Evolutionary conservation across 2,888 invertebrate genomes (phyloP).

Genomic region (Lasioglossum morio): DNA sequence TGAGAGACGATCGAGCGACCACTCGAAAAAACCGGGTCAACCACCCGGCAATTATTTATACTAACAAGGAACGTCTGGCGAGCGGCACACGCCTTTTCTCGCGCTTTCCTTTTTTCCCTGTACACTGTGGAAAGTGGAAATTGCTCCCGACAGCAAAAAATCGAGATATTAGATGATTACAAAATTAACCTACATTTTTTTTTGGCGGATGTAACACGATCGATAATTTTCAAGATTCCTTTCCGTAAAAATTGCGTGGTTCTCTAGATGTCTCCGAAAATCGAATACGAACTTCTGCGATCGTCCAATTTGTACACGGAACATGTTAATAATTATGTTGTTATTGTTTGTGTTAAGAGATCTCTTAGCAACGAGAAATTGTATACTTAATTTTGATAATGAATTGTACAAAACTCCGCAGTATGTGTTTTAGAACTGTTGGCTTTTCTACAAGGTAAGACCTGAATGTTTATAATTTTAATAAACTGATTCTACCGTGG

Average conservation of each 20-base stretch:
- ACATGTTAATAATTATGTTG: not conserved
- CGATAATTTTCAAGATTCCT: no score
- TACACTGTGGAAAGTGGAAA: not conserved
- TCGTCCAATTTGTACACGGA: not conserved
- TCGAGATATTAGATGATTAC: not conserved
- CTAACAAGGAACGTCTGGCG: constrained; percentile 1
- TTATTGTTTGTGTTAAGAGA: not conserved
- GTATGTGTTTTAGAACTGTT: not conserved
- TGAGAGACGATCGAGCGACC: not conserved
- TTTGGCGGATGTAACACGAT: no score
- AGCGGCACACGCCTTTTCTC: not conserved
- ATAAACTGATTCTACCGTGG: no score
- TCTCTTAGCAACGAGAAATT: not conserved
- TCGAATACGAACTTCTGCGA: not conserved
- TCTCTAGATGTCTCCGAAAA: no score
- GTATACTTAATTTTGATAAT: not conserved
- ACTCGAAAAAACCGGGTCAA: constrained; percentile 24
- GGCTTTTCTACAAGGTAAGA: no score
- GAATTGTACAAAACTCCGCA: not conserved
- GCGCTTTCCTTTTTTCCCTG: not conserved
- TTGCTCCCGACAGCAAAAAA: not conserved
- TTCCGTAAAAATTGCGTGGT: no score
- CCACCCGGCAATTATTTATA: not conserved
- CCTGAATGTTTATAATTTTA: no score
- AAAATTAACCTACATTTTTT: not conserved